A percentile compares a stretch with the other conserved stretches of the same genome.
Evolutionary conservation across 2,113 vertebrate species (phyloP).

Genomic region (Sardina pilchardus): DNA sequence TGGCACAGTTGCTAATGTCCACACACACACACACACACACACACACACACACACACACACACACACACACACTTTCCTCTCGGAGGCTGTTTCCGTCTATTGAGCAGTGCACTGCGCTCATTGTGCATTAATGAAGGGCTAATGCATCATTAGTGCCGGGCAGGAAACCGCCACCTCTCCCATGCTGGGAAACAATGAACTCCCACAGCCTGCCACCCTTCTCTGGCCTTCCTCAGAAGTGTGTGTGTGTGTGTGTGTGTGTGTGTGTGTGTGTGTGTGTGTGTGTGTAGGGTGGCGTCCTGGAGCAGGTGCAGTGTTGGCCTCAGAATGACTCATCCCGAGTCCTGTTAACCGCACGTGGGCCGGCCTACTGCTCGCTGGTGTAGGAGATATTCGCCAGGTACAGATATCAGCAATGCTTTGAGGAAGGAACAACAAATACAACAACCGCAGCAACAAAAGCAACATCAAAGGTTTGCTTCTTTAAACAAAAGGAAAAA

Average conservation of each 20-base stretch:
- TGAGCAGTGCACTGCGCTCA: conserved; percentile 17
- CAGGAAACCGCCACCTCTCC: neutral
- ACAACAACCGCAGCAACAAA: neutral
- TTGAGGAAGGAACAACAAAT: neutral
- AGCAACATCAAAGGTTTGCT: neutral
- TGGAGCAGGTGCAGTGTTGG: neutral
- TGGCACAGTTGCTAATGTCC: neutral
- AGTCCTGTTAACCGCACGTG: neutral
- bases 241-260: no score
- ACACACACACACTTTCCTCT: neutral
- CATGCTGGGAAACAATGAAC: neutral
- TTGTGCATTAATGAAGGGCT: conserved; percentile 8
- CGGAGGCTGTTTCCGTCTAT: conserved; percentile 38
- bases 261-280: no score
- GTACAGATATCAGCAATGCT: neutral
- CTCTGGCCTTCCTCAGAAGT: neutral
- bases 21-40: neutral
- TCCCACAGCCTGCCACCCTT: neutral
- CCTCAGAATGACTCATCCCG: neutral
- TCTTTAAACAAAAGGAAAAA: no score
- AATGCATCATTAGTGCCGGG: neutral
- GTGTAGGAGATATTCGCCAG: neutral
- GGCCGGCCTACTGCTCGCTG: no score
- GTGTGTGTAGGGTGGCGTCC: neutral
- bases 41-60: neutral